Conservation (phyloP, 2,113 vertebrate genomes). For the Lamprologus lemairii region DNA sequence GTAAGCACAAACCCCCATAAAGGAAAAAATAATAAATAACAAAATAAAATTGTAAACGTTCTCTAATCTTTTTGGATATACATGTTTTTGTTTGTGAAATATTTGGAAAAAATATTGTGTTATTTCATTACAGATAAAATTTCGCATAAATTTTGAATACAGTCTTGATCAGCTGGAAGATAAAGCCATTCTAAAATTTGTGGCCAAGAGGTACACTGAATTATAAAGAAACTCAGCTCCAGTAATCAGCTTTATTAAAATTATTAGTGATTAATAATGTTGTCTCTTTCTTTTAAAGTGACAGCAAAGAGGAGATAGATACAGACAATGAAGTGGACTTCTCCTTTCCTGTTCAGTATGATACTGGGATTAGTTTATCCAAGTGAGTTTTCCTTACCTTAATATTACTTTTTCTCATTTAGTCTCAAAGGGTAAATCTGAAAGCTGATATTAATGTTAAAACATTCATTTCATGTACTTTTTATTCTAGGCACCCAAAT, state of each 20-base stretch:
- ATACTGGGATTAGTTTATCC: slow-evolving; percentile 80
- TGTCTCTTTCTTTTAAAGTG: slow-evolving; percentile 61
- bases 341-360: slow-evolving; percentile 75
- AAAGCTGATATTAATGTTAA: not conserved
- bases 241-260: not conserved
- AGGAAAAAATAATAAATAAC: not conserved
- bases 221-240: not conserved
- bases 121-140: slow-evolving; percentile 71
- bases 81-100: not conserved
- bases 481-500: slow-evolving; percentile 72
- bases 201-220: slow-evolving; percentile 72
- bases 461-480: not conserved
- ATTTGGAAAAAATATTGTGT: not conserved
- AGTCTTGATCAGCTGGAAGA: slow-evolving; percentile 77
- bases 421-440: not conserved
- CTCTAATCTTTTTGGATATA: not conserved
- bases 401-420: not conserved
- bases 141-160: slow-evolving; percentile 83
- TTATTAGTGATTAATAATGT: not conserved
- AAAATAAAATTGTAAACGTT: not conserved
- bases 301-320: slow-evolving; percentile 73
- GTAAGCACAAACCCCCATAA: slow-evolving; percentile 44
- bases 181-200: slow-evolving; percentile 70
- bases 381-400: slow-evolving; percentile 59
- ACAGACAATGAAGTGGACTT: slow-evolving; percentile 74